Evolutionary conservation across 2,797 vertebrate genomes (phyloP).

Genomic region (Gallirallus australis): DNA sequence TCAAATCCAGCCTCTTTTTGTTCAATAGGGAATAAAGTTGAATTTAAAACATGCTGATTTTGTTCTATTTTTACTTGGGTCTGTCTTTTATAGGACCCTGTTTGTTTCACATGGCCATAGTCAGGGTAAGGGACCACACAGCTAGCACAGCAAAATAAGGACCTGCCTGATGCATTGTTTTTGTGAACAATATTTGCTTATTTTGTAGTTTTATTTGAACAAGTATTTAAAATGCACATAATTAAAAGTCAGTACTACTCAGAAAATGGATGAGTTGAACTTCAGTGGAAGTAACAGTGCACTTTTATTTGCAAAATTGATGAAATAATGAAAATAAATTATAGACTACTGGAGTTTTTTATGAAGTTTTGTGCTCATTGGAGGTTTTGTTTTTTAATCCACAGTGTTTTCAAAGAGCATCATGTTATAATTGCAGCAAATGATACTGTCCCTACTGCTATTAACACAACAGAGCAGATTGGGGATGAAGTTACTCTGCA

Average conservation of each 20-base stretch:
- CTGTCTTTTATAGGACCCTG: neutral
- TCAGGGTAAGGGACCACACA: neutral
- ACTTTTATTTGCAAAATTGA: neutral
- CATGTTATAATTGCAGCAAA: conserved; percentile 87
- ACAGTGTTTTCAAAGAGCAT: conserved; percentile 76
- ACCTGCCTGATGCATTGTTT: neutral
- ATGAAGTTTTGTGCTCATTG: neutral
- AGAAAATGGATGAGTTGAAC: neutral
- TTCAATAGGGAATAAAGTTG: neutral
- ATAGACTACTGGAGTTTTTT: neutral
- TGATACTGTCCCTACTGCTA: conserved; percentile 78
- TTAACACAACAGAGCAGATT: conserved; percentile 87
- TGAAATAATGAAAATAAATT: neutral
- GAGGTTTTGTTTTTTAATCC: neutral
- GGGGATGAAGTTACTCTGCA: conserved; percentile 89
- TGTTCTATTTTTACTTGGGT: neutral
- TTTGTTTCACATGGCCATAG: neutral
- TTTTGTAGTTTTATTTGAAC: neutral
- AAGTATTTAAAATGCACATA: neutral
- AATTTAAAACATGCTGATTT: neutral
- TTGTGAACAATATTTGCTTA: neutral
- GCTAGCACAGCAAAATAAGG: neutral
- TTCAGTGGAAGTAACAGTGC: neutral
- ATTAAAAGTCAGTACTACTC: neutral
- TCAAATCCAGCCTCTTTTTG: neutral